Conservation (phyloP, 2,113 vertebrate genomes). For the Burhinus bistriatus region DNA sequence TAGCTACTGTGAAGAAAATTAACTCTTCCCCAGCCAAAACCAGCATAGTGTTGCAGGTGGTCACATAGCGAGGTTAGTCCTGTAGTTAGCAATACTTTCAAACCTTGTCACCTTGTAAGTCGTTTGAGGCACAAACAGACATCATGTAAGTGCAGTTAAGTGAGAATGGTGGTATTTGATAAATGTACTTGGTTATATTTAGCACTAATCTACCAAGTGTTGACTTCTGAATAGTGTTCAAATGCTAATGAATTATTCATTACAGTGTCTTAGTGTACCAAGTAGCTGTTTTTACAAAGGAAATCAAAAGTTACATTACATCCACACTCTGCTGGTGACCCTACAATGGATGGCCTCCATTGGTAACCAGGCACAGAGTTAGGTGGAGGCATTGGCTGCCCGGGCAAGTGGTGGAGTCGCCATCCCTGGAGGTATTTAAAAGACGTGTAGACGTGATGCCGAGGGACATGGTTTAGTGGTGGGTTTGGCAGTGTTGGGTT, state of each 20-base stretch:
- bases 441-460: no score
- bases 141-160: not conserved
- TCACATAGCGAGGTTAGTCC: accelerated
- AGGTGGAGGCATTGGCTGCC: no score
- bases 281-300: not conserved
- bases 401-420: no score
- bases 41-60: not conserved
- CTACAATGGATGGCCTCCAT: not conserved
- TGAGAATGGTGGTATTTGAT: not conserved
- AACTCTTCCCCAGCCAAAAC: not conserved
- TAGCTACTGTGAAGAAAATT: no score
- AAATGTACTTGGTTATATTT: not conserved
- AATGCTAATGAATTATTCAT: not conserved
- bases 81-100: not conserved
- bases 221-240: not conserved
- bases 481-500: no score
- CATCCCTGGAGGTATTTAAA: no score
- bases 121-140: not conserved
- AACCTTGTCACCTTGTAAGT: not conserved
- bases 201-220: not conserved
- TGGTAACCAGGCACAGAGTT: not conserved
- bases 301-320: not conserved
- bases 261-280: not conserved
- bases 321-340: not conserved
- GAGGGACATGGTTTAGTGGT: no score